Conservation (phyloP, 2,797 vertebrate species). For the Buphagus erythrorhynchus region DNA sequence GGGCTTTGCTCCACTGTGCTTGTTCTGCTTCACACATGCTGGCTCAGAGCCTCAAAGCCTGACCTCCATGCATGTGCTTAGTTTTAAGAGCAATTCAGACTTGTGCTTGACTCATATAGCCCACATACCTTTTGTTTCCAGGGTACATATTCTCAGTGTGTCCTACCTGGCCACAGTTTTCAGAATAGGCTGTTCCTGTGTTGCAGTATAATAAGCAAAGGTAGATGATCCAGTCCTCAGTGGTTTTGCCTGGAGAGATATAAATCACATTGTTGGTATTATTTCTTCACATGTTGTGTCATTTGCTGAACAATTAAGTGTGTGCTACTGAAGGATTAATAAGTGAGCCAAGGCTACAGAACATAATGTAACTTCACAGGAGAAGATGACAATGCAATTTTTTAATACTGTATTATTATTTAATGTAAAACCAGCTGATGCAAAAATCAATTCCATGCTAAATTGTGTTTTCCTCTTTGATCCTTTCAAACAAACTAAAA, state of each 20-base stretch:
- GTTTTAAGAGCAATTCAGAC: neutral
- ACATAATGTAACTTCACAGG: neutral
- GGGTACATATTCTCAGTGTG: neutral
- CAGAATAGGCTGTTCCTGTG: neutral
- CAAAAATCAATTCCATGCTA: conserved; percentile 20
- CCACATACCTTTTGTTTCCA: neutral
- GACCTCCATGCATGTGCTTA: fast-evolving
- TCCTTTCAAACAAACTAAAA: neutral
- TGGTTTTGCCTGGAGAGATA: neutral
- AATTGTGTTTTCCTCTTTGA: neutral
- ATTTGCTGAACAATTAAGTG: conserved; percentile 3
- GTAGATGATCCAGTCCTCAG: neutral
- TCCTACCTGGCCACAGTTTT: neutral
- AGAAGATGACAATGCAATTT: neutral
- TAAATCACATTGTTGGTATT: neutral
- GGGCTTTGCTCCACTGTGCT: fast-evolving
- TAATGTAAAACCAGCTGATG: neutral
- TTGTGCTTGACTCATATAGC: neutral
- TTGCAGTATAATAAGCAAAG: neutral
- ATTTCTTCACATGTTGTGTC: conserved; percentile 18
- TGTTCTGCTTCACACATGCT: neutral
- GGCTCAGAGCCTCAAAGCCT: neutral
- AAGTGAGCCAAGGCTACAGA: conserved; percentile 1
- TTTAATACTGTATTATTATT: neutral
- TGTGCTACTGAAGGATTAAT: neutral